phyloP scores from a whole-genome alignment of 1,140 invertebrate genomes.

The Habropoda laboriosa region DNA sequence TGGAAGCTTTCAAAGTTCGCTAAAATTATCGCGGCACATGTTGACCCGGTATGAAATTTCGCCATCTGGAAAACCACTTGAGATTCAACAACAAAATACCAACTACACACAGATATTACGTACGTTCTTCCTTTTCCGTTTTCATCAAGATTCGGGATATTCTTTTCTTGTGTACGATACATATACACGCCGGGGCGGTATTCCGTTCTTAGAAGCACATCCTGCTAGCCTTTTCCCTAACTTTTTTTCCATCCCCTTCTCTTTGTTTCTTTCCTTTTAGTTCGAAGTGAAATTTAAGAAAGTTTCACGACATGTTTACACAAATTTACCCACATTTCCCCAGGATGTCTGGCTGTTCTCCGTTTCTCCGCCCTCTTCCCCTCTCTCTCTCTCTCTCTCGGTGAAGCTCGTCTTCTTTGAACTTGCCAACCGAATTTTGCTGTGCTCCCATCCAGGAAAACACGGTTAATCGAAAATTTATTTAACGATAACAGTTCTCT shows the following conservation, averaged over 20 bases:
- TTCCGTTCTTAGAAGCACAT: not conserved
- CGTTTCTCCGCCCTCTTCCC: too few relatives aligned
- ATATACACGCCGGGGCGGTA: not conserved
- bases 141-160: too few relatives aligned
- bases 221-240: not conserved
- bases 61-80: not conserved
- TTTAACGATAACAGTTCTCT: too few relatives aligned
- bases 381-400: conserved; percentile 21
- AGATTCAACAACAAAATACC: not conserved
- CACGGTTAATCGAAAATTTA: not conserved
- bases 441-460: not conserved
- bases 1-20: not conserved
- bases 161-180: too few relatives aligned
- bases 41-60: not conserved
- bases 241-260: not conserved
- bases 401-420: conserved; percentile 39
- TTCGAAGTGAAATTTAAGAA: not conserved
- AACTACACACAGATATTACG: too few relatives aligned
- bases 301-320: conserved; percentile 52
- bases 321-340: conserved; percentile 13
- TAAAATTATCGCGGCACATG: conserved; percentile 1
- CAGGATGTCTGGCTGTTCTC: conserved; percentile 23
- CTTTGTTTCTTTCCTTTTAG: too few relatives aligned
- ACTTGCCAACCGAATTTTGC: not conserved
- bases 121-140: too few relatives aligned